phyloP scores from a whole-genome alignment of 92 coral and sea anemone genomes.

The Diadumene lineata region DNA sequence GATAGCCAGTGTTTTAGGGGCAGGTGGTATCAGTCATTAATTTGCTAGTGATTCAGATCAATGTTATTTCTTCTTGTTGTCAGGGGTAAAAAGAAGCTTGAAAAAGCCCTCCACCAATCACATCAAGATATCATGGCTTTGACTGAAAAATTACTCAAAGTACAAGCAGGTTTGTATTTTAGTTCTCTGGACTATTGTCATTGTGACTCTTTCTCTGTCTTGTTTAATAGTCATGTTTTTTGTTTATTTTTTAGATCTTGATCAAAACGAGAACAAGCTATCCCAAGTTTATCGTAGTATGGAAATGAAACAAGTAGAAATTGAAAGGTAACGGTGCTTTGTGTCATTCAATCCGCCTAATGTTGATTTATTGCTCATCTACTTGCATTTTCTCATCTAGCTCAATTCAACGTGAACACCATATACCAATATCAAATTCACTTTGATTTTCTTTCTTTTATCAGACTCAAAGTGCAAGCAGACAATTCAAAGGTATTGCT shows the following conservation, averaged over 20 bases:
- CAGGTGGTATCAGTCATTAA: too few relatives aligned
- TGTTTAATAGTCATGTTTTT: background rate
- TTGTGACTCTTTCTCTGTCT: background rate
- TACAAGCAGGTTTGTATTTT: conserved; percentile 73
- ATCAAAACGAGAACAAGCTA: conserved; percentile 74
- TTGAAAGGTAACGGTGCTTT: conserved; percentile 65
- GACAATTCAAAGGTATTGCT: conserved; percentile 71
- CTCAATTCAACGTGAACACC: background rate
- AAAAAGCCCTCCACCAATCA: conserved; percentile 85
- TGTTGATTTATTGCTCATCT: background rate
- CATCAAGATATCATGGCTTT: conserved; percentile 91
- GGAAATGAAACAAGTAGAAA: conserved; percentile 88
- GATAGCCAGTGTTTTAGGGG: too few relatives aligned
- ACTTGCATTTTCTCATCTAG: background rate
- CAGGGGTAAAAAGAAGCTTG: conserved; percentile 93
- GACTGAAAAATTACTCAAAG: conserved; percentile 90
- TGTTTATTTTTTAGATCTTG: conserved; percentile 57
- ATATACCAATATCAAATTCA: background rate
- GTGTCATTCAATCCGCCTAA: too few relatives aligned
- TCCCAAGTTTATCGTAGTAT: conserved; percentile 72
- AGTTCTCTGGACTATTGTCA: background rate
- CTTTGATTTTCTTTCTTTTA: background rate
- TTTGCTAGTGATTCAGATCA: too few relatives aligned
- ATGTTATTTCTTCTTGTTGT: too few relatives aligned
- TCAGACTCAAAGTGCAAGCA: conserved; percentile 76